Base-by-base conservation (phyloP, 2,797 vertebrate species). In the Acrocephalus scirpaceus region DNA sequence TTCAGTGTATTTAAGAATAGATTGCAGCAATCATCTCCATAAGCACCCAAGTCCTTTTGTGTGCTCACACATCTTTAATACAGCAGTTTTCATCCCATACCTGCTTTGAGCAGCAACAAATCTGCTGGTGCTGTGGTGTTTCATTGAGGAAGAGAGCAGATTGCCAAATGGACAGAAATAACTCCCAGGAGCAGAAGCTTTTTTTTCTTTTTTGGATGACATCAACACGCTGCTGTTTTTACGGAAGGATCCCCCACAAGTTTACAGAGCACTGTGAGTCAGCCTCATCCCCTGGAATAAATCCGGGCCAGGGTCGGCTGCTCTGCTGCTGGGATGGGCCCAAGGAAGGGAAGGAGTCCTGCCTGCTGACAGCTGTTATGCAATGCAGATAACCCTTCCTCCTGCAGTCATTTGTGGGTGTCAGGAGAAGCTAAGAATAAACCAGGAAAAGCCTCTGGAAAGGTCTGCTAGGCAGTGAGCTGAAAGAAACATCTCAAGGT, bases 341-440 rank as follows among this genome's bases (percentile, higher is more conserved):
- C 7, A 1, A 12, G 90, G 56, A 84, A 66, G 50, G 5, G 30
- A 93, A n/a, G 40, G 50, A 79, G 25, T 6, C 72, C 65, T 69
- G 67, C 61, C 3, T 85, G 60, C 56, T 45, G 81, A 32, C 84
- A 92, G 84, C 38, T 19, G 7, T 9, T 38, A 77, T 0, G 8
- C 84, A 73, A 57, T 2, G 2, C 74, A 76, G 32, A 57, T 5
- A 74, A 23, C 42, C 74, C 61, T 50, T 50, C 80, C 23, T 64
- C n/a, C 91, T 80, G 87, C 45, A 85, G 60, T 18, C 87, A 29
- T 16, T 79, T 38, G 64, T 73, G 75, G 87, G 69, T 71, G 91
- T 86, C 87, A 73, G 81, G 20, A 91, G 78, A 65, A 80, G 53
- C 78, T 53, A 69, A 86, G 81, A 94, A 93, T 65, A 94, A 93